Percentiles rank a stretch among this genome's conserved stretches.
phyloP scores from a whole-genome alignment of 2,113 vertebrate genomes.

The Perccottus glenii region DNA sequence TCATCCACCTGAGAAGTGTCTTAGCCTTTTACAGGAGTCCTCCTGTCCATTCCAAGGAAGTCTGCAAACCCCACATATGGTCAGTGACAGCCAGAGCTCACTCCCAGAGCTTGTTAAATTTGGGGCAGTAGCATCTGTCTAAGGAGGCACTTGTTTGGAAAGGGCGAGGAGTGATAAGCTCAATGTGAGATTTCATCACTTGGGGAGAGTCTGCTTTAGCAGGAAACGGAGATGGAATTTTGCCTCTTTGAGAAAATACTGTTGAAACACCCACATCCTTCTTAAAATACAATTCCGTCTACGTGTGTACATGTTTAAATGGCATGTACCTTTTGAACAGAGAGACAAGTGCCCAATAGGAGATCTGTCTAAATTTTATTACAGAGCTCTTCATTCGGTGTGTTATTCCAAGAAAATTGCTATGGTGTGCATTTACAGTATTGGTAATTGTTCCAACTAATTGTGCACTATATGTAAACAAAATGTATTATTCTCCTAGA shows the following conservation, averaged over 20 bases:
- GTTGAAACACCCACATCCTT: too few relatives aligned
- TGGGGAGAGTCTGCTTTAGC: neutral
- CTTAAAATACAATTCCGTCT: too few relatives aligned
- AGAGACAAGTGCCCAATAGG: too few relatives aligned
- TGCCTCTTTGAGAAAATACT: too few relatives aligned
- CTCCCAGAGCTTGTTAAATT: slow-evolving; percentile 28
- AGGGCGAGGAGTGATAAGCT: slow-evolving; percentile 3
- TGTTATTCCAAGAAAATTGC: neutral
- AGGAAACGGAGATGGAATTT: neutral
- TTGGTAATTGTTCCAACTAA: too few relatives aligned
- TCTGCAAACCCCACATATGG: slow-evolving; percentile 26
- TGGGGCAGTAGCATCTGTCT: slow-evolving; percentile 3
- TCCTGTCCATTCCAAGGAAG: slow-evolving; percentile 4
- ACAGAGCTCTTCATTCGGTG: too few relatives aligned
- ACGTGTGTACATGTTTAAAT: too few relatives aligned
- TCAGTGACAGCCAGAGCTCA: slow-evolving; percentile 18
- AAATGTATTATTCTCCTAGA: neutral
- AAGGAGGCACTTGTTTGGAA: slow-evolving; percentile 13
- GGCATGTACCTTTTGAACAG: too few relatives aligned
- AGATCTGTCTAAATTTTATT: too few relatives aligned
- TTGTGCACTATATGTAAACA: neutral
- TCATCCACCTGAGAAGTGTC: neutral
- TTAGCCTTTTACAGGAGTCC: slow-evolving; percentile 5
- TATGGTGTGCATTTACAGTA: too few relatives aligned
- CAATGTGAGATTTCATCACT: slow-evolving; percentile 6